Base-by-base conservation (phyloP, 2,888 invertebrate species). In the Lymantria monacha region DNA sequence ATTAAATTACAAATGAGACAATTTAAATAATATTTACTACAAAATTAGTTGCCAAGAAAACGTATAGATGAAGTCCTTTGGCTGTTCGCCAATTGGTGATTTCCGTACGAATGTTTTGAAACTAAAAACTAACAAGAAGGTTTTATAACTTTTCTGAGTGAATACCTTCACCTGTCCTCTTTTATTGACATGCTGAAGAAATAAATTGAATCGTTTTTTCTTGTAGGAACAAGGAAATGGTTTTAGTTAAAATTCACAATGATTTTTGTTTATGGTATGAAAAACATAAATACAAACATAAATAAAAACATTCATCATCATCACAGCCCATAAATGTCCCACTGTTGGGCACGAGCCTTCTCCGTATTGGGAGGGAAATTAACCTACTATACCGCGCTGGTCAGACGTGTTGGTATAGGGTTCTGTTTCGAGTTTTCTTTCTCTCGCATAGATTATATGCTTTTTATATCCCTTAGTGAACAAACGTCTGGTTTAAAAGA, bases 101-200 rank as follows among this genome's bases (percentile, higher is more conserved):
- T 66, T 55, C 36, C 36, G n/a, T 38, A 12, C 54, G 57, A 70
- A 72, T 65, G 70, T 69, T 73, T 65, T 56, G 56, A 44, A 48
- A 61, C 54, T 59, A 56, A 56, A 55, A 48, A 53, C 56, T 59
- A 61, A 63, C 52, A 66, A 51, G 57, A 45, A 55, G 66, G 61
- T 67, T 70, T 67, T 62, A 67, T 67, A 59, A 55, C 57, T 50
- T 53, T 53, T 43, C 57, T 63, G 60, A 69, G 63, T 64, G 59
- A 66, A 67, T 72, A 63, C 53, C 50, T 55, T 59, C 47, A 48
- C 53, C 53, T 46, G 44, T 49, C 44, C 48, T 43, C 53, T 57
- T 73, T 70, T 68, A 68, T 62, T 57, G 55, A 37, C 48, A 50
- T 44, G 54, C 59, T 59, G 58, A 60, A 49, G 38, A 57, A 52